These are phyloP conservation scores for Rhyacichthys aspro DNA, from an alignment of 2,797 vertebrate genomes.

Conservation along the genomic window DNA sequence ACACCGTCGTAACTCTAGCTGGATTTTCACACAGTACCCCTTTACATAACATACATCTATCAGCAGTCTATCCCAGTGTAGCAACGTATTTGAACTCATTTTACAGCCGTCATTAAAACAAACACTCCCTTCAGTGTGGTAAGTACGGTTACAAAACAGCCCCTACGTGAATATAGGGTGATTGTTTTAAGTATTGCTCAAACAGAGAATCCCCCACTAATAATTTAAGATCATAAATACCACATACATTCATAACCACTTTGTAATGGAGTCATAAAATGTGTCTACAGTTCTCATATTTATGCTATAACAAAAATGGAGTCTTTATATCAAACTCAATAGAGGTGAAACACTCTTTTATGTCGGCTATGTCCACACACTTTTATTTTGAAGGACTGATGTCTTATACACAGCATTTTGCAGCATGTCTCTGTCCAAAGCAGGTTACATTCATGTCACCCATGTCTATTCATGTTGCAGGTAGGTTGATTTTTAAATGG, in stretches of 20 bases:
- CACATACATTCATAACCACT: conserved; percentile 55
- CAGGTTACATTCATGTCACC: too few relatives aligned
- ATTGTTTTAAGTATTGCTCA: conserved; percentile 20
- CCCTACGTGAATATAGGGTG: conserved; percentile 18
- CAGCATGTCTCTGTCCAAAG: too few relatives aligned
- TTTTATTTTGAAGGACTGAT: too few relatives aligned
- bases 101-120: conserved; percentile 47
- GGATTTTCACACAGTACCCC: conserved; percentile 30
- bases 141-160: conserved; percentile 41
- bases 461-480: too few relatives aligned
- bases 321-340: too few relatives aligned
- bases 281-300: too few relatives aligned
- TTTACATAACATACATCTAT: conserved; percentile 19
- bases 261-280: conserved; percentile 6
- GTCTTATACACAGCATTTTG: too few relatives aligned
- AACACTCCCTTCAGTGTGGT: conserved; percentile 28
- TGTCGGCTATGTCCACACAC: too few relatives aligned
- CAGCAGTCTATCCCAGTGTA: conserved; percentile 14
- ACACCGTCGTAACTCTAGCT: conserved; percentile 33
- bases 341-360: too few relatives aligned
- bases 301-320: too few relatives aligned
- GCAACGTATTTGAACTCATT: conserved; percentile 39
- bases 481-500: too few relatives aligned
- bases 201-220: conserved; percentile 4
- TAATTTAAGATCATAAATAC: conserved; percentile 9